Conservation (phyloP, 1,140 invertebrate genomes). For the Pseudachorutes palmiensis region DNA sequence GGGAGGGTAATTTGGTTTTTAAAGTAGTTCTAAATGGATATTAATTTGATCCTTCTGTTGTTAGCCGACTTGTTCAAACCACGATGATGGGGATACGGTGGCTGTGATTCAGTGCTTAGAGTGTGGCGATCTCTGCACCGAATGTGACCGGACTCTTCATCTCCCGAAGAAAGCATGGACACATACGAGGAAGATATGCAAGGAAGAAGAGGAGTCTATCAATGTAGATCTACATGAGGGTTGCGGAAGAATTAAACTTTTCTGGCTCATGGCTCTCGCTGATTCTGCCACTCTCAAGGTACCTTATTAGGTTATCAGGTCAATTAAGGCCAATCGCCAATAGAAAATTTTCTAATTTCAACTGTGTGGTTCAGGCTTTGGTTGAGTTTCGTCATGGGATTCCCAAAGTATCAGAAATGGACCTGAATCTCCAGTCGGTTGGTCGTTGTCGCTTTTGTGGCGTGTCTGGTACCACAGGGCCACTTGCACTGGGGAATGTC, state of each 20-base stretch:
- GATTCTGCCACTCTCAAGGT: constrained; percentile 81
- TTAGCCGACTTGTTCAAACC: constrained; percentile 82
- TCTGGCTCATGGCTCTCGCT: constrained; percentile 85
- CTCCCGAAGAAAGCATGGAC: constrained; percentile 75
- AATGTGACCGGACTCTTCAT: constrained; percentile 92
- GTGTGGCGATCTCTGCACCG: constrained; percentile 87
- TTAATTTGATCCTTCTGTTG: constrained; percentile 27
- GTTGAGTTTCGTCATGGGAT: constrained; percentile 85
- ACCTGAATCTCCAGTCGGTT: constrained; percentile 44
- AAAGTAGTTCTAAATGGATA: not conserved
- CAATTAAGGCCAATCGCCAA: not conserved
- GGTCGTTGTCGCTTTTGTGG: constrained; percentile 90
- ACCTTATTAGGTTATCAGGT: not conserved
- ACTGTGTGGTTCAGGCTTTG: constrained; percentile 50
- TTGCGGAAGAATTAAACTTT: constrained; percentile 87
- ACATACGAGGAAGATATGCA: constrained; percentile 86
- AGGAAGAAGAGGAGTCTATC: constrained; percentile 89
- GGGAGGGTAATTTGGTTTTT: constrained; percentile 50
- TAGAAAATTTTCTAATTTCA: too few species aligned
- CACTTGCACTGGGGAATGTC: constrained; percentile 83
- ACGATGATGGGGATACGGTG: constrained; percentile 89
- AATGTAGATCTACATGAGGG: constrained; percentile 88
- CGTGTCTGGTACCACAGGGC: constrained; percentile 66
- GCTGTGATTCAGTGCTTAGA: constrained; percentile 84
- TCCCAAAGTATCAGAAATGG: constrained; percentile 41